These are phyloP conservation scores for Doris montereyensis DNA, from an alignment of 2,888 invertebrate genomes.

Conservation along the genomic window DNA sequence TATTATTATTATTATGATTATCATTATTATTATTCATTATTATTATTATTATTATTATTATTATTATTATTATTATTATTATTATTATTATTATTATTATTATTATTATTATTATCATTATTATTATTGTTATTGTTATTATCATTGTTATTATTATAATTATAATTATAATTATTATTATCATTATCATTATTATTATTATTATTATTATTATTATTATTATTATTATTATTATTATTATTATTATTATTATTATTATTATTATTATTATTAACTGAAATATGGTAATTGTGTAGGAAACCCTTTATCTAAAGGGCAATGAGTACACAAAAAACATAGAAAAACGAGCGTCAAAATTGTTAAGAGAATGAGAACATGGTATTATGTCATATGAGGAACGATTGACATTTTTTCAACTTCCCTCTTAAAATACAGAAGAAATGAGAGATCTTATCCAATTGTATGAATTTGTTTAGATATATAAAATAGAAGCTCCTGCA, in stretches of 20 bases:
- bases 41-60: background rate
- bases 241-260: background rate
- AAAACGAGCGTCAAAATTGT: too few relatives aligned
- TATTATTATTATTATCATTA: background rate
- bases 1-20: constrained; percentile 33
- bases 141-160: background rate
- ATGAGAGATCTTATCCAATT: too few relatives aligned
- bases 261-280: background rate
- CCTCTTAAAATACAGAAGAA: too few relatives aligned
- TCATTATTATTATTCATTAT: background rate
- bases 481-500: too few relatives aligned
- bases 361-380: too few relatives aligned
- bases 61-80: background rate
- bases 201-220: background rate
- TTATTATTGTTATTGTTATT: background rate
- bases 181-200: background rate
- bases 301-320: too few relatives aligned
- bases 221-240: background rate
- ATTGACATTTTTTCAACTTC: too few relatives aligned
- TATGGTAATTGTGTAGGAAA: background rate
- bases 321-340: too few relatives aligned
- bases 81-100: background rate
- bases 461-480: too few relatives aligned
- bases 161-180: background rate
- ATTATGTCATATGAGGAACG: too few relatives aligned